Percentiles rank a stretch among this genome's conserved stretches.
These are phyloP conservation scores for Sardina pilchardus DNA, from an alignment of 2,113 vertebrate species.

Conservation along the genomic window DNA sequence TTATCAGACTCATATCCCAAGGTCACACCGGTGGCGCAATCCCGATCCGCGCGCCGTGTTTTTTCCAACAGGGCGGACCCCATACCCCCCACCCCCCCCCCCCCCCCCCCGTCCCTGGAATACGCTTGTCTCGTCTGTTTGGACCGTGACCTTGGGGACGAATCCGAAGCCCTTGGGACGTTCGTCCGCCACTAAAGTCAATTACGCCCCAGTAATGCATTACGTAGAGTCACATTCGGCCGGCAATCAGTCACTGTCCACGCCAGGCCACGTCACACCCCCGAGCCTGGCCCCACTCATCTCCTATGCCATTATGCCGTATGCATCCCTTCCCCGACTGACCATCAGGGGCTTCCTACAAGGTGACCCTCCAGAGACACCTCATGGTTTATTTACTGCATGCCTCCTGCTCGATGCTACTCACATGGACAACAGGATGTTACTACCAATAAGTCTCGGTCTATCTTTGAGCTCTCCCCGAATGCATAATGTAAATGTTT, in stretches of 20 bases:
- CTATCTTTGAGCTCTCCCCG: background rate
- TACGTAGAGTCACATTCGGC: slow-evolving; percentile 56
- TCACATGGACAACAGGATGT: background rate
- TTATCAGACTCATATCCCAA: slow-evolving; percentile 7
- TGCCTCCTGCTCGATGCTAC: background rate
- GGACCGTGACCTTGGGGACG: slow-evolving; percentile 63
- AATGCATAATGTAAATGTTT: background rate
- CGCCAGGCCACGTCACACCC: slow-evolving; percentile 52
- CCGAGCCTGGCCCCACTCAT: slow-evolving; percentile 19
- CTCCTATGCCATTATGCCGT: slow-evolving; percentile 15
- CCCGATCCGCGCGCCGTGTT: slow-evolving; percentile 5
- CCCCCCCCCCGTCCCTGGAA: background rate
- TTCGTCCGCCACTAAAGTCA: slow-evolving; percentile 63
- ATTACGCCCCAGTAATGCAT: slow-evolving; percentile 69
- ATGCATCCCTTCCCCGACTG: slow-evolving; percentile 28
- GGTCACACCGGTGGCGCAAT: background rate
- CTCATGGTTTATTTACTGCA: slow-evolving; percentile 44
- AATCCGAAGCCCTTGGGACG: slow-evolving; percentile 50
- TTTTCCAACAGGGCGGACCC: background rate
- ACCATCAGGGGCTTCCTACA: slow-evolving; percentile 49
- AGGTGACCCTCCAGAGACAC: slow-evolving; percentile 60
- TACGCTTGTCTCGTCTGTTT: background rate
- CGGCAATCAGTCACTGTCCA: slow-evolving; percentile 69
- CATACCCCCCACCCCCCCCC: too few relatives aligned
- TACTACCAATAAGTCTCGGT: background rate